Evolutionary conservation across 2,113 vertebrate genomes (phyloP).

Genomic region (Todiramphus chloris): DNA sequence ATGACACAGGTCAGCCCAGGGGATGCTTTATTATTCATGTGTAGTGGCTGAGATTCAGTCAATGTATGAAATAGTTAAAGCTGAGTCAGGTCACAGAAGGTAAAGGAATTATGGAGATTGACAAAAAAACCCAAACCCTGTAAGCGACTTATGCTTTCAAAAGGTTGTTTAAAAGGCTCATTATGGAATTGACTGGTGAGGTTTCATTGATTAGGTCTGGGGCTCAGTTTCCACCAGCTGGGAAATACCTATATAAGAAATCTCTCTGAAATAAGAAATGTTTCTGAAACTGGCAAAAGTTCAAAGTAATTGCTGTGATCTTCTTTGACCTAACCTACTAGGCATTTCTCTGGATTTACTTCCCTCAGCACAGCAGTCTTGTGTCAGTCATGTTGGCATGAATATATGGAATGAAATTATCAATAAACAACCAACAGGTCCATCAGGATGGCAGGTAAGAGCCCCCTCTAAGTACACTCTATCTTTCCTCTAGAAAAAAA

Average conservation of each 20-base stretch:
- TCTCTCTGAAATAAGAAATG: neutral
- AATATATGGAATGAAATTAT: neutral
- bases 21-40: neutral
- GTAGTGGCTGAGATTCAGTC: neutral
- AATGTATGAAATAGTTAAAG: neutral
- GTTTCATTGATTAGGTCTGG: neutral
- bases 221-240: neutral
- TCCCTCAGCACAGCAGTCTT: neutral
- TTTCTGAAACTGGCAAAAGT: neutral
- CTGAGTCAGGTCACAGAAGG: neutral
- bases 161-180: neutral
- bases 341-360: neutral
- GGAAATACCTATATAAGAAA: neutral
- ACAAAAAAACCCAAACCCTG: conserved; percentile 5
- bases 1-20: neutral
- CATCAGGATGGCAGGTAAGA: neutral
- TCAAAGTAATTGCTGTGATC: neutral
- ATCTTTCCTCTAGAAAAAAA: neutral
- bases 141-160: neutral
- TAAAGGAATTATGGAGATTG: neutral
- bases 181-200: neutral
- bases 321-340: neutral
- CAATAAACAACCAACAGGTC: neutral
- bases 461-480: neutral
- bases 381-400: neutral